A percentile compares a stretch with the other conserved stretches of the same genome.
Conservation (phyloP, 1,140 invertebrate genomes). For the Euglossa dilemma region DNA sequence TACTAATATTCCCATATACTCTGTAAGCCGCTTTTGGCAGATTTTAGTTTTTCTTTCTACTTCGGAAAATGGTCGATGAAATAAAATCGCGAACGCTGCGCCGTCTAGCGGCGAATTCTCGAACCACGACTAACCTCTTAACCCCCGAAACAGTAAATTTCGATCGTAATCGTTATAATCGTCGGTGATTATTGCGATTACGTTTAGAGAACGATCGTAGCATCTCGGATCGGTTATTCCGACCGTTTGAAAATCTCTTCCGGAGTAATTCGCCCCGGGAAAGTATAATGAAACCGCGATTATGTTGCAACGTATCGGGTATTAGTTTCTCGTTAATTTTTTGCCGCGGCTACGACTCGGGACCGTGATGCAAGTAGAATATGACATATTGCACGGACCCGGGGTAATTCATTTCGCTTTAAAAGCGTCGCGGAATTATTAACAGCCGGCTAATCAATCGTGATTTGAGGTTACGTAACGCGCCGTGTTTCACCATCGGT, state of each 20-base stretch:
- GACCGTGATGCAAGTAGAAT: conserved; percentile 7
- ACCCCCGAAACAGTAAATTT: too few species aligned
- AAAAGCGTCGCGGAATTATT: conserved; percentile 28
- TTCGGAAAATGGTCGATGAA: background rate
- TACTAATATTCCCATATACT: too few species aligned
- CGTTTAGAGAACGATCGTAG: too few species aligned
- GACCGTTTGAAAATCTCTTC: background rate
- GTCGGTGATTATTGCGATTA: too few species aligned
- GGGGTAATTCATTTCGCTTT: conserved; percentile 34
- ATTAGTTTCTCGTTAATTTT: conserved; percentile 41
- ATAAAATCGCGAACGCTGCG: background rate
- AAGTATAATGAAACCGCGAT: conserved; percentile 12
- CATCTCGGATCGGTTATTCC: background rate
- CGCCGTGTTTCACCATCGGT: background rate
- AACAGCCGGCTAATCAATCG: conserved; percentile 26
- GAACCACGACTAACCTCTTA: too few species aligned
- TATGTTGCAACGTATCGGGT: conserved; percentile 4
- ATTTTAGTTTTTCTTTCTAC: too few species aligned
- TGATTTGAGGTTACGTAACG: conserved; percentile 29
- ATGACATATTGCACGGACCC: conserved; percentile 18
- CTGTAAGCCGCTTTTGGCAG: background rate
- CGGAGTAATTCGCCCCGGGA: background rate
- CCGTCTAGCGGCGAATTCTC: too few species aligned
- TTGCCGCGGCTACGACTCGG: background rate
- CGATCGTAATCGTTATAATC: too few species aligned